phyloP scores from a whole-genome alignment of 2,888 invertebrate species.

The Cheilosia urbana region DNA sequence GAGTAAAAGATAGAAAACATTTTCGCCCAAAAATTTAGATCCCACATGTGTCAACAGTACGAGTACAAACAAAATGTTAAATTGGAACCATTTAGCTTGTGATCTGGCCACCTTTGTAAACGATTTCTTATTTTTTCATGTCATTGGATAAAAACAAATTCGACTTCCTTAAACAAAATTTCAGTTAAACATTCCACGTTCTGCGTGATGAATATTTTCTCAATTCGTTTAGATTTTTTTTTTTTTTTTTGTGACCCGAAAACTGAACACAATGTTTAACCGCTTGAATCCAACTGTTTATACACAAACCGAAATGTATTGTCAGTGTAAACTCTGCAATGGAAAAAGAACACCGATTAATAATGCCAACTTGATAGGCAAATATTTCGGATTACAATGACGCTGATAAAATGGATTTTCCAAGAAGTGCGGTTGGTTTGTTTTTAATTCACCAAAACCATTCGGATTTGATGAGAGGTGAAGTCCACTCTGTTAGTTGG shows the following conservation, averaged over 20 bases:
- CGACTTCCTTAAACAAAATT: constrained; percentile 19
- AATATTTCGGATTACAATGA: neutral
- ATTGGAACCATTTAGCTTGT: neutral
- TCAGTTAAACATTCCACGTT: constrained; percentile 27
- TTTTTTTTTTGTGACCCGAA: constrained; percentile 7
- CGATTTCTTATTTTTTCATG: constrained; percentile 5
- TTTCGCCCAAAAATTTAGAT: neutral
- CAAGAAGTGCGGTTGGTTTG: constrained; percentile 31
- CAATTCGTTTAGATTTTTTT: neutral
- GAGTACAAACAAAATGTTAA: neutral
- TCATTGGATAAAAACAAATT: constrained; percentile 5
- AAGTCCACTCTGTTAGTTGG: constrained; percentile 9
- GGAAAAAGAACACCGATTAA: neutral
- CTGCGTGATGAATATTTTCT: constrained; percentile 1
- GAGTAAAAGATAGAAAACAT: neutral
- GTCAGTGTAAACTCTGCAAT: neutral
- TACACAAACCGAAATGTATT: constrained; percentile 8
- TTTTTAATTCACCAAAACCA: constrained; percentile 18
- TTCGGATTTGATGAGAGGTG: constrained; percentile 17
- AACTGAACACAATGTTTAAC: constrained; percentile 12
- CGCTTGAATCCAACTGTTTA: constrained; percentile 18
- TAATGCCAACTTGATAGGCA: constrained; percentile 25
- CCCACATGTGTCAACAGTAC: neutral
- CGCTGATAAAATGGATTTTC: constrained; percentile 9
- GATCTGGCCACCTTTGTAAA: constrained; percentile 24